phyloP scores from a whole-genome alignment of 2,888 invertebrate genomes.

The Callosobruchus maculatus region DNA sequence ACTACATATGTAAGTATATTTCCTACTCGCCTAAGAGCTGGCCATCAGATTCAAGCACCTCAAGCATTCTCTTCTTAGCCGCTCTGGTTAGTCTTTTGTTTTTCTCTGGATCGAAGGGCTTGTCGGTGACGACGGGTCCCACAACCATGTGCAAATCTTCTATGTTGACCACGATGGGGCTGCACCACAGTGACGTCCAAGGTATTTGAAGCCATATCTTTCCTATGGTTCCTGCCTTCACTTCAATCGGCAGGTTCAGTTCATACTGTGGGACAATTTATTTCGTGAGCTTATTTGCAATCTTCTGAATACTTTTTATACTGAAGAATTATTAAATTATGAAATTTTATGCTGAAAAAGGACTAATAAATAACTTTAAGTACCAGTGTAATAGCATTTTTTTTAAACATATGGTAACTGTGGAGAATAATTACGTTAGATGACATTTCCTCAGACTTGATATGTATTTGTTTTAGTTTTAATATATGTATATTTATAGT shows the following conservation, averaged over 20 bases:
- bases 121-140: constrained; percentile 67
- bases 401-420: too few relatives aligned
- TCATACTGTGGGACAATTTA: constrained; percentile 62
- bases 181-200: constrained; percentile 72
- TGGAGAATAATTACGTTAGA: too few relatives aligned
- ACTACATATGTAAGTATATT: too few relatives aligned
- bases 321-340: too few relatives aligned
- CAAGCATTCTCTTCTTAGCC: constrained; percentile 67
- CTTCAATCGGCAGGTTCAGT: constrained; percentile 75
- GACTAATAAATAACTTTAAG: too few relatives aligned
- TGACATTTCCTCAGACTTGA: too few relatives aligned
- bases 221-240: constrained; percentile 76
- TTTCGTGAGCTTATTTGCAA: too few relatives aligned
- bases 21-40: constrained; percentile 47
- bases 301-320: too few relatives aligned
- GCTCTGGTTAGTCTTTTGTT: constrained; percentile 71
- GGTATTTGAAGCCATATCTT: constrained; percentile 72
- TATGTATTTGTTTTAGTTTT: too few relatives aligned
- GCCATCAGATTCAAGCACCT: constrained; percentile 60
- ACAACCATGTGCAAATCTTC: constrained; percentile 76
- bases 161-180: constrained; percentile 68
- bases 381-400: too few relatives aligned
- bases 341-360: too few relatives aligned
- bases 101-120: constrained; percentile 67
- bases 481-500: too few relatives aligned